Conservation (phyloP, 2,888 invertebrate species). For the Hylaea fasciaria region DNA sequence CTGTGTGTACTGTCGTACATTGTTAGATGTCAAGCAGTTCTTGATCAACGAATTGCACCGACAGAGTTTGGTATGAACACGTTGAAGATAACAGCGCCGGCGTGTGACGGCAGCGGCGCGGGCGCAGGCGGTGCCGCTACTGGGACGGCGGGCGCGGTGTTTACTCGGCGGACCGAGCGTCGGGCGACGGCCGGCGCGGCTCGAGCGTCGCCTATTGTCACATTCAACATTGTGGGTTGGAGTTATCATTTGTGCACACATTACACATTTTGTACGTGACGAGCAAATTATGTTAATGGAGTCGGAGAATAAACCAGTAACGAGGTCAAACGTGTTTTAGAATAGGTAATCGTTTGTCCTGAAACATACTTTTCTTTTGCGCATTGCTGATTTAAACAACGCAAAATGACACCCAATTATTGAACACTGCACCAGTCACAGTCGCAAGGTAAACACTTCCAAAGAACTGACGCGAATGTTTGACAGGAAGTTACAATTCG, state of each 20-base stretch:
- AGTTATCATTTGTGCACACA: slow-evolving; percentile 1
- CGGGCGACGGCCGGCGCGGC: too few species aligned
- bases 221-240: neutral
- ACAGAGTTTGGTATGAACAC: slow-evolving; percentile 13
- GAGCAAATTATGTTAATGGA: neutral
- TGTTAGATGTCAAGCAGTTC: neutral
- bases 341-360: too few species aligned
- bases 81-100: slow-evolving; percentile 3
- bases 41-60: slow-evolving; percentile 11
- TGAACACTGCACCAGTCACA: neutral
- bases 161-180: too few species aligned
- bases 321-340: too few species aligned
- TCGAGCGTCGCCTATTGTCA: too few species aligned
- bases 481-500: slow-evolving; percentile 7
- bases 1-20: too few species aligned
- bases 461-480: slow-evolving; percentile 8
- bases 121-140: slow-evolving; percentile 7
- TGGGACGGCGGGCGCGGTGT: too few species aligned
- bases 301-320: neutral
- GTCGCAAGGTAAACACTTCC: slow-evolving; percentile 1
- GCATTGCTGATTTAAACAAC: too few species aligned
- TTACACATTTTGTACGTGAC: slow-evolving; percentile 1
- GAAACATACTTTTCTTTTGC: too few species aligned
- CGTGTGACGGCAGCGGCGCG: neutral
- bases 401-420: neutral